phyloP scores from a whole-genome alignment of 2,797 vertebrate genomes.

The Staurois parvus region DNA sequence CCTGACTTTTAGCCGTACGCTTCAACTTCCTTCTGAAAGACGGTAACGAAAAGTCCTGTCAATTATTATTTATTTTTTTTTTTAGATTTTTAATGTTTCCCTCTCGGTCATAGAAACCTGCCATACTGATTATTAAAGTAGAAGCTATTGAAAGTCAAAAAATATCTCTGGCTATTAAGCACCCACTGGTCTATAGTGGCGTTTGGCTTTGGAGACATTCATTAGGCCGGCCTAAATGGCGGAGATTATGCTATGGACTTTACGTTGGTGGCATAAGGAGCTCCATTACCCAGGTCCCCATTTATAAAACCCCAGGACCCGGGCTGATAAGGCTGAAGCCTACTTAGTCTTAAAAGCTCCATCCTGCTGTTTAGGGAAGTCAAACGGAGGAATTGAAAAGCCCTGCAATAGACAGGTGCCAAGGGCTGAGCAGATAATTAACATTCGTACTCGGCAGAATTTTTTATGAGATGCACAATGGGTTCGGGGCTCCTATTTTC shows the following conservation, averaged over 20 bases:
- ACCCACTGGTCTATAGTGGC: constrained; percentile 58
- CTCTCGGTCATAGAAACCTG: constrained; percentile 24
- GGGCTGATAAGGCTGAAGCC: constrained; percentile 48
- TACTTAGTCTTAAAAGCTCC: constrained; percentile 62
- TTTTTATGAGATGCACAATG: constrained; percentile 56
- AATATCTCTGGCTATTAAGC: constrained; percentile 57
- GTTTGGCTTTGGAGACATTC: constrained; percentile 57
- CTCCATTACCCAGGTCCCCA: constrained; percentile 54
- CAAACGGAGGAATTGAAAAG: constrained; percentile 52
- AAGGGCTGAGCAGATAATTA: constrained; percentile 58
- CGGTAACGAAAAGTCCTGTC: constrained; percentile 24
- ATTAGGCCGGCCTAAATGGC: constrained; percentile 56
- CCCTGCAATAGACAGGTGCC: constrained; percentile 60
- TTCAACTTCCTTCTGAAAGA: constrained; percentile 33
- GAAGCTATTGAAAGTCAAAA: constrained; percentile 52
- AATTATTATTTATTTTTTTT: neutral
- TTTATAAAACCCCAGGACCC: constrained; percentile 60
- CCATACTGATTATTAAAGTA: constrained; percentile 41
- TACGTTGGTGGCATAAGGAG: constrained; percentile 46
- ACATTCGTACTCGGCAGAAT: constrained; percentile 38
- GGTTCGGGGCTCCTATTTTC: constrained; percentile 56
- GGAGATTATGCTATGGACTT: constrained; percentile 57
- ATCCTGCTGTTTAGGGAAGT: constrained; percentile 50
- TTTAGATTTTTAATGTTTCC: constrained; percentile 5
- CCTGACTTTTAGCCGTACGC: constrained; percentile 13